phyloP scores from a whole-genome alignment of 2,797 vertebrate genomes.

The Paedocypris micromegethes region DNA sequence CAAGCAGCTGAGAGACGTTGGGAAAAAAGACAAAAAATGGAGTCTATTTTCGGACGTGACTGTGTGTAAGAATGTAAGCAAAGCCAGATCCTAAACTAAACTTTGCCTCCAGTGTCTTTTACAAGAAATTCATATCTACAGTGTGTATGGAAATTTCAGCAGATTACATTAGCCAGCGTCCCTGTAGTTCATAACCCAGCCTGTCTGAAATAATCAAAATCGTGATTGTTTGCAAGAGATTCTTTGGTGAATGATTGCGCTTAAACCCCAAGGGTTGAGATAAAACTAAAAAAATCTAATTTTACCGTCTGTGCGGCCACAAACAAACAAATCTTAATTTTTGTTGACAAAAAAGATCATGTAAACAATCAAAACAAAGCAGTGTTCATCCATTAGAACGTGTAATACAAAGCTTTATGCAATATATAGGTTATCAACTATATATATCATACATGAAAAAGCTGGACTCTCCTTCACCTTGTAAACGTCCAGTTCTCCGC shows the following conservation, averaged over 20 bases:
- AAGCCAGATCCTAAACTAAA: slow-evolving; percentile 65
- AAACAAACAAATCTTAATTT: background rate
- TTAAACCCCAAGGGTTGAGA: slow-evolving; percentile 18
- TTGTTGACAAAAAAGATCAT: slow-evolving; percentile 8
- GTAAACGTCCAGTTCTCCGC: slow-evolving; percentile 93
- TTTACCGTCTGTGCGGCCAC: background rate
- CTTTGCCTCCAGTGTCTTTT: slow-evolving; percentile 63
- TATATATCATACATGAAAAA: too few relatives aligned
- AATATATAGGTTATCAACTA: too few relatives aligned
- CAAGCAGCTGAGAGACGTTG: slow-evolving; percentile 25
- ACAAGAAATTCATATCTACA: slow-evolving; percentile 61
- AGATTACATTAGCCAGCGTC: slow-evolving; percentile 68
- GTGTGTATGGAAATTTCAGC: slow-evolving; percentile 54
- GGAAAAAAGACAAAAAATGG: slow-evolving; percentile 45
- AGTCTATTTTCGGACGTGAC: slow-evolving; percentile 70
- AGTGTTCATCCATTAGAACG: background rate
- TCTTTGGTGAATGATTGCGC: slow-evolving; percentile 9
- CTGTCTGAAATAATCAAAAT: background rate
- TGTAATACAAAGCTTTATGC: too few relatives aligned
- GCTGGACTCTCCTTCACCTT: slow-evolving; percentile 72
- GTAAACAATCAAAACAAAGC: slow-evolving; percentile 6
- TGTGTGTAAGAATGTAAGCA: slow-evolving; percentile 62
- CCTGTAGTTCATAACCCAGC: slow-evolving; percentile 54
- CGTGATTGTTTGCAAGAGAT: slow-evolving; percentile 17
- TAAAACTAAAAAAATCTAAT: slow-evolving; percentile 22